A percentile compares a stretch with the other conserved stretches of the same genome.
Evolutionary conservation across 2,113 vertebrate species (phyloP).

Genomic region (Butastur rufipennis): DNA sequence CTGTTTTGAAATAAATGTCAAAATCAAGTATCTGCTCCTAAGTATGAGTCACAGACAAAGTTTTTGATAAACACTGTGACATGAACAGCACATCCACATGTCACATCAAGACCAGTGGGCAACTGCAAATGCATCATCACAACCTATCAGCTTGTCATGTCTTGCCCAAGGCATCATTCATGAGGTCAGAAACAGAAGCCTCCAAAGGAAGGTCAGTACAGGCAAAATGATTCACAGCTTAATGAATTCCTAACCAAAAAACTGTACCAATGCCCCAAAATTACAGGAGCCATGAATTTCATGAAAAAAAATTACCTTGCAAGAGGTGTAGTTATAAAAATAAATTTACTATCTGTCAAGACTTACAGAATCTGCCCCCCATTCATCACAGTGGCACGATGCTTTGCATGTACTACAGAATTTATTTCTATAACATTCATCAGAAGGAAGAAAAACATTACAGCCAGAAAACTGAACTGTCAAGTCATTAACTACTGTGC

Average conservation of each 20-base stretch:
- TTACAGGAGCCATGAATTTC: not conserved
- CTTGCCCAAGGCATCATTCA: not conserved
- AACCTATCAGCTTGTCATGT: not conserved
- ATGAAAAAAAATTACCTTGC: not conserved
- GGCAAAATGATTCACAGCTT: not conserved
- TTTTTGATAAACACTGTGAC: not conserved
- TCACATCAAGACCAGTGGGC: not conserved
- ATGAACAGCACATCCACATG: accelerated
- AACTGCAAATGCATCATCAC: not conserved
- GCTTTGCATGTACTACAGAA: not conserved
- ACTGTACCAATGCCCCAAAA: not conserved
- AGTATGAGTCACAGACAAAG: not conserved
- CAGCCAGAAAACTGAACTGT: not conserved
- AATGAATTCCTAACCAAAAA: not conserved
- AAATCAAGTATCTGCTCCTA: not conserved
- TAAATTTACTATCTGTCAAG: not conserved
- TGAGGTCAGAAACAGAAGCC: not conserved
- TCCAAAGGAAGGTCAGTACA: not conserved
- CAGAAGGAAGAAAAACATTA: not conserved
- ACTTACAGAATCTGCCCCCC: not conserved
- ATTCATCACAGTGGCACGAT: not conserved
- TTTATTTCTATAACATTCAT: not conserved
- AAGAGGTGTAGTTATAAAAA: not conserved
- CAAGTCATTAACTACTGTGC: not conserved
- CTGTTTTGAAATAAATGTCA: not conserved